Evolutionary conservation across 2,113 vertebrate species (phyloP), one percentile per base, ranked within the genome.

Genomic region (Capreolus pygargus): DNA sequence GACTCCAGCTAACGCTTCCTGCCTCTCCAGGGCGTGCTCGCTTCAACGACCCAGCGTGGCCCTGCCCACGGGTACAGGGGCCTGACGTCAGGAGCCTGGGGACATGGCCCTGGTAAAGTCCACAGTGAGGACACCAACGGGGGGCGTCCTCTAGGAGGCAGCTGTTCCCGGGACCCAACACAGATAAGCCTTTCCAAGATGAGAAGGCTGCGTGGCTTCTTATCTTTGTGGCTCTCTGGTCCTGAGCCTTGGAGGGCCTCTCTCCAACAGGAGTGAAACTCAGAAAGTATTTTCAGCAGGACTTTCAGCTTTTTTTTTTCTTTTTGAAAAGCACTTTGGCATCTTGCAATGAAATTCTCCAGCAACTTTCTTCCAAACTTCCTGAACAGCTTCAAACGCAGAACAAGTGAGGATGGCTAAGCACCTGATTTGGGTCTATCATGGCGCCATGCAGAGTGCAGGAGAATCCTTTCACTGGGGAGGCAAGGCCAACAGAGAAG

Each of bases 101-200:
- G 70, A 70, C 14, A 3, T 0, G 4, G 74, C 23, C 74, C 70
- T 78, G n/a, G 89, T 67, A 92, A 95, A 93, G 83, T 30, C 74
- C 36, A 33, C 6, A 13, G 60, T n/a, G 74, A 86, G 70, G 47
- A 86, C 1, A 0, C 47, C 76, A 13, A 47, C 0, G 1, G 52
- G 12, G 12, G 45, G 33, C 4, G 6, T 87, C 83, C 90, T 83
- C 61, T 7, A 6, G 54, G 82, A 88, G 64, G 91, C 0, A 0
- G n/a, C 33, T 8, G 89, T 52, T 39, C 70, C 58, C 58, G 33
- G 58, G 74, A 81, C 50, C 12, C 1, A 25, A 79, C 55, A 5
- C 57, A 4, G 52, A 97, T 87, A 94, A 96, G 67, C 17, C 64
- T 79, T 96, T 88, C 82, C 89, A 43, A 94, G 91, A 89, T 97